Conservation (phyloP, 1,140 invertebrate species). For the Babylonia areolata region DNA sequence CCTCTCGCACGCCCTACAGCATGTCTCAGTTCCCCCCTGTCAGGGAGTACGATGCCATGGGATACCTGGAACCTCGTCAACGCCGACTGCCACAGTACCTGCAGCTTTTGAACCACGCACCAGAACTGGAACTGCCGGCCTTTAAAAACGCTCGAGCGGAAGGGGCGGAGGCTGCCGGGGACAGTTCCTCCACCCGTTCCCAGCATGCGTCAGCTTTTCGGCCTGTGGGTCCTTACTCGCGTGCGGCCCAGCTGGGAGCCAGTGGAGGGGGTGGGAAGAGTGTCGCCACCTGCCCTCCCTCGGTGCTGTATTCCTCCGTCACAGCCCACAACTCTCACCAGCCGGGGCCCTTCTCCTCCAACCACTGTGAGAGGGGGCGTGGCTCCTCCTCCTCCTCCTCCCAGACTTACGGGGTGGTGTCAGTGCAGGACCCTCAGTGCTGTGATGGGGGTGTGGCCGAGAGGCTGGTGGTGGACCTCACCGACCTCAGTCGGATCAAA, state of each 20-base stretch:
- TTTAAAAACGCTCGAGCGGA: conserved; percentile 5
- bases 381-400: background rate
- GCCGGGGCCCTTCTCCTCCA: background rate
- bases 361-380: background rate
- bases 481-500: conserved; percentile 10
- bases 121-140: conserved; percentile 35
- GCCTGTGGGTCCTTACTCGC: conserved; percentile 17
- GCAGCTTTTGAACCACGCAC: conserved; percentile 50
- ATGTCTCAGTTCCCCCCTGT: conserved; percentile 40
- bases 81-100: conserved; percentile 42
- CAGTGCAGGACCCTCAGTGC: conserved; percentile 36
- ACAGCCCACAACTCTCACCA: background rate
- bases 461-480: conserved; percentile 8
- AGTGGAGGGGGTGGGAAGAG: conserved; percentile 2
- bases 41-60: conserved; percentile 45
- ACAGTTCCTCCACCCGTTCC: conserved; percentile 24
- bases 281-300: background rate
- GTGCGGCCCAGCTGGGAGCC: background rate
- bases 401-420: conserved; percentile 30
- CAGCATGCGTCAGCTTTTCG: conserved; percentile 31
- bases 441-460: conserved; percentile 7
- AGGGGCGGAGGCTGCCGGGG: conserved; percentile 19
- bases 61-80: conserved; percentile 50
- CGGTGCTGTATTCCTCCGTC: background rate
- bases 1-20: conserved; percentile 17